Base-by-base conservation (phyloP, 1,140 invertebrate genomes). In the Drosophila orosa region DNA sequence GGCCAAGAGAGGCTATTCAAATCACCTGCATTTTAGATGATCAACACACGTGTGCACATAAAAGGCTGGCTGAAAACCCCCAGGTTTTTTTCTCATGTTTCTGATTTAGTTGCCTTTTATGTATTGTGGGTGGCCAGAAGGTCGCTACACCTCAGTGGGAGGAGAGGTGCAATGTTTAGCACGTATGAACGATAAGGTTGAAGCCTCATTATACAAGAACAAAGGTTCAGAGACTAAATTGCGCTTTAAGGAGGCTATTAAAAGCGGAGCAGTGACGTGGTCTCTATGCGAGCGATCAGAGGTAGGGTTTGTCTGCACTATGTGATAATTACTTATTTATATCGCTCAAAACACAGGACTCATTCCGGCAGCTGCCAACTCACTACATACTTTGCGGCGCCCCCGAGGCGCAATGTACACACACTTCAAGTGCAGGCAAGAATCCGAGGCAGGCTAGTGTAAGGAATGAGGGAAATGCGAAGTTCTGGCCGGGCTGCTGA, bases 291-390 rank as follows among this genome's bases (percentile, higher is more conserved):
- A 58, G 27, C n/a, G 29, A 45, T 61, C 29, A 22, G 27, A 24
- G 9, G 63, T 3, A 45, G 37, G 56, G 65, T 58, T 71, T 71
- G 50, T 40, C 48, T 69, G 47, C 74, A 71, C 74, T 69, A 77
- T 78, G 74, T 65, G 67, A 75, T 78, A 78, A 78, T 78, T 78
- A 78, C 75, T 78, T 78, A 78, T 78, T 78, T 78, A 78, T 78
- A 71, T 59, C 37, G 66, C 74, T 72, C 67, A 77, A 40, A 77
- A 62, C 47, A 68, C 73, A 76, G 40, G 39, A 40, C 72, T 50
- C 61, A 56, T 52, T 24, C 45, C 31, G n/a, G 35, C 22, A 50
- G 37, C 69, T 40, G 37, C 27, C 44, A 56, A 71, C 65, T 71
- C 40, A 22, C 10, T 69, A 65, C 65, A 71, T 71, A 58, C 67